phyloP scores from a whole-genome alignment of 92 coral and sea anemone species.

The Umimayanthus kanabou region DNA sequence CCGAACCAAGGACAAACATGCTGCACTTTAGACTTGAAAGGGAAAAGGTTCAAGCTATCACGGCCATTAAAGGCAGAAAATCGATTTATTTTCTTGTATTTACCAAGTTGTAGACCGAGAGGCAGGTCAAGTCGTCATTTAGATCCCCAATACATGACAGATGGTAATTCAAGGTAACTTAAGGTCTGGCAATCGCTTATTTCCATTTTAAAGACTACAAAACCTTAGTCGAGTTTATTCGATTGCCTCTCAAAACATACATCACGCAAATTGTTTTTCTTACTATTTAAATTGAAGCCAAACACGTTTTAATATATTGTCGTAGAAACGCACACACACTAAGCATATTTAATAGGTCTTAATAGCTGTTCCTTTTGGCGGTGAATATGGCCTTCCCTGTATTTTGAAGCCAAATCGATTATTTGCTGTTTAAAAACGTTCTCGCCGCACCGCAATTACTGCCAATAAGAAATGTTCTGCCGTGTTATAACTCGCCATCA shows the following conservation, averaged over 20 bases:
- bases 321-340: neutral
- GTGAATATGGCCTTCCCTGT: neutral
- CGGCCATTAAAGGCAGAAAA: too few species aligned
- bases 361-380: neutral
- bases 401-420: neutral
- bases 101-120: too few species aligned
- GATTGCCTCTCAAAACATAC: neutral
- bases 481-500: neutral
- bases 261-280: neutral
- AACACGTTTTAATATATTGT: neutral
- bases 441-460: neutral
- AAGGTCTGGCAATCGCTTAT: too few species aligned
- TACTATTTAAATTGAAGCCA: neutral
- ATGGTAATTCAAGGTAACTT: too few species aligned
- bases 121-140: too few species aligned
- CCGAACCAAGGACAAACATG: too few species aligned
- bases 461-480: neutral
- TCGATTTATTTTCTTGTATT: too few species aligned
- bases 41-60: too few species aligned
- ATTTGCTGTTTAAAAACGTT: neutral
- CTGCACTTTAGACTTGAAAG: too few species aligned
- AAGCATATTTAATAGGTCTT: neutral
- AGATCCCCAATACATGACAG: too few species aligned
- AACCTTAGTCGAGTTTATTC: too few species aligned
- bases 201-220: too few species aligned